phyloP scores from a whole-genome alignment of 2,888 invertebrate genomes.

The Ochropleura leucogaster region DNA sequence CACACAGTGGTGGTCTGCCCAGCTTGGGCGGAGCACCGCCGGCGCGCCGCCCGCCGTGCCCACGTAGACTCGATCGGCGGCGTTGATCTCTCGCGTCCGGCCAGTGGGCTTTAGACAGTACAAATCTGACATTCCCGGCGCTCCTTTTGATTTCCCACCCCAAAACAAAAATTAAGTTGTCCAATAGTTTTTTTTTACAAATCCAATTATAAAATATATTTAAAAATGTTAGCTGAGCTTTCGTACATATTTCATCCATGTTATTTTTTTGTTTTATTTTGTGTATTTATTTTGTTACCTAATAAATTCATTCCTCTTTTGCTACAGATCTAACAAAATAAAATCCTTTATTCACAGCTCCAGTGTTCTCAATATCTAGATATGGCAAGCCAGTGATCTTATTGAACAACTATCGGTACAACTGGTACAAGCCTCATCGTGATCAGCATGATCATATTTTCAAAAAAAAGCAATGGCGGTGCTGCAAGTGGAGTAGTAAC shows the following conservation, averaged over 20 bases:
- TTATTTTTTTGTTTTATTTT: no score
- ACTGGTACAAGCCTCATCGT: constrained; percentile 43
- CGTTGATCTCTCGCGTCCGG: no score
- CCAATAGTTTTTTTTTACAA: not conserved
- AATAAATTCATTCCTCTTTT: not conserved
- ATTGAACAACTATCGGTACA: constrained; percentile 49
- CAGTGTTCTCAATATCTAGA: constrained; percentile 45
- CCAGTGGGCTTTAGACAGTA: no score
- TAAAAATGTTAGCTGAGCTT: not conserved
- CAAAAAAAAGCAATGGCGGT: constrained; percentile 50
- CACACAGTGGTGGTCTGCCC: no score
- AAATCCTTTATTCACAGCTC: constrained; percentile 30
- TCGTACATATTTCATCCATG: constrained; percentile 3
- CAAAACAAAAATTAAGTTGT: no score
- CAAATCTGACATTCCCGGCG: no score
- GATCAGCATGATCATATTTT: not conserved
- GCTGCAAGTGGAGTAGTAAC: constrained; percentile 54
- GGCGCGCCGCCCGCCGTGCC: no score
- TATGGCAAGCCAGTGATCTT: constrained; percentile 56
- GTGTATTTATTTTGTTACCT: not conserved
- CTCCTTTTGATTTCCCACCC: no score
- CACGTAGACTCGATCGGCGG: no score
- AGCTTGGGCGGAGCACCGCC: no score
- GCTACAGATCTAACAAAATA: not conserved
- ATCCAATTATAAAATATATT: not conserved